Conservation (phyloP, 2,797 vertebrate species). For the Botia almorhae region DNA sequence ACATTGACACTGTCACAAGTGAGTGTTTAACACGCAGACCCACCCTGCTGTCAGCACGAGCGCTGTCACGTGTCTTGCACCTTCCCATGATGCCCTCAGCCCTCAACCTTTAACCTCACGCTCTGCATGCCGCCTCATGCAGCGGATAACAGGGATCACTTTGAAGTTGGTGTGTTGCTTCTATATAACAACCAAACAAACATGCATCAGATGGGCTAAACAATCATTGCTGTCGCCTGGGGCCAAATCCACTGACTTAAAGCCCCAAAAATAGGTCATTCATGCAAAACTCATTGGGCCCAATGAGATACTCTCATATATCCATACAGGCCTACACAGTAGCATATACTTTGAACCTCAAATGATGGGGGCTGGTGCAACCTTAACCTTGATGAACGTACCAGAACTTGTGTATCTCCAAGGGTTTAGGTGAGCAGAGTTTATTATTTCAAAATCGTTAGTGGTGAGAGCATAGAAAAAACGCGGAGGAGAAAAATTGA, state of each 20-base stretch:
- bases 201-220: conserved; percentile 75
- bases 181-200: conserved; percentile 76
- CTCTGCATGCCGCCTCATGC: conserved; percentile 23
- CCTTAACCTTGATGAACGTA: conserved; percentile 84
- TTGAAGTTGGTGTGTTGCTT: conserved; percentile 77
- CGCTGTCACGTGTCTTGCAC: conserved; percentile 27
- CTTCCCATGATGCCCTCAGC: conserved; percentile 41
- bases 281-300: conserved; percentile 64
- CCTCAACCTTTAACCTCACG: conserved; percentile 27
- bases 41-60: neutral
- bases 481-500: conserved; percentile 85
- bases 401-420: conserved; percentile 86
- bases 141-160: conserved; percentile 61
- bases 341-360: conserved; percentile 58
- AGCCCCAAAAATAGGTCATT: conserved; percentile 82
- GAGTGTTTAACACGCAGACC: conserved; percentile 66
- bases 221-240: conserved; percentile 74
- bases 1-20: conserved; percentile 94
- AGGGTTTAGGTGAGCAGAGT: conserved; percentile 85
- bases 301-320: conserved; percentile 35
- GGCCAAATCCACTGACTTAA: conserved; percentile 76
- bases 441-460: conserved; percentile 98
- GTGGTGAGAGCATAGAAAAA: conserved; percentile 63
- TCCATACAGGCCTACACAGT: conserved; percentile 65
- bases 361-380: conserved; percentile 81